Base-by-base conservation (phyloP, 2,888 invertebrate genomes). In the Heliconius erato region DNA sequence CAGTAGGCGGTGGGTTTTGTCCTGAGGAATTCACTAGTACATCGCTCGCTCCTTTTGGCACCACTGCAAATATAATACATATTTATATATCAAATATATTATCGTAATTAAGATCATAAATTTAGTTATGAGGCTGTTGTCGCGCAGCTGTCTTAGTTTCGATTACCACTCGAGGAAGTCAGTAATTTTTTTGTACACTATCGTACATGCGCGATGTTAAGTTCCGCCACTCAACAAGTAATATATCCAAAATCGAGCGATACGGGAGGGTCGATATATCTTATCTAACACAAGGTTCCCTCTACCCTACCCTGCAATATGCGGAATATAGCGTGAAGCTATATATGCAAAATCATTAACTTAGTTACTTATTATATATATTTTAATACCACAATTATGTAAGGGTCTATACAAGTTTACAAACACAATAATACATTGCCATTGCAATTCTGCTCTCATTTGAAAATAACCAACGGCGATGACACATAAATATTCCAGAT, bases 21-120 rank as follows among this genome's bases (percentile, higher is more conserved):
- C 91, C 87, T 44, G 93, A 89, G n/a, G 94, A 92, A 88, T 91
- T 95, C 83, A 95, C 94, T 86, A 95, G 85, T 86, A 95, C 93
- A 88, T 96, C 96, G 83, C 95, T 95, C 12, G 93, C 89, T 49
- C 95, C 95, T 86, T 96, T 96, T 19, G 93, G 87, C 78, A 90
- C 90, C 72, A 90, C 93, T 92, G 91, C 74, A 54, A 85, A 84
- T 44, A 54, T 65, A 63, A 79, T 9, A 78, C 26, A 44, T 28
- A 28, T 44, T 69, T 79, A 7, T 5, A 44, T 26, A 72, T 49
- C 3, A 28, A 26, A 72, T 7, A 44, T 49, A 26, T 49, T 72
- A 19, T 72, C 16, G 16, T 72, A 49, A 44, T n/a, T 44, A 16
- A 0, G n/a, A 44, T 14, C 7, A 44, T 16, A 26, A 65, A 5